Evolutionary conservation across 1,140 invertebrate genomes (phyloP), one percentile per base, ranked within the genome.

Genomic region (Dryas iulia): DNA sequence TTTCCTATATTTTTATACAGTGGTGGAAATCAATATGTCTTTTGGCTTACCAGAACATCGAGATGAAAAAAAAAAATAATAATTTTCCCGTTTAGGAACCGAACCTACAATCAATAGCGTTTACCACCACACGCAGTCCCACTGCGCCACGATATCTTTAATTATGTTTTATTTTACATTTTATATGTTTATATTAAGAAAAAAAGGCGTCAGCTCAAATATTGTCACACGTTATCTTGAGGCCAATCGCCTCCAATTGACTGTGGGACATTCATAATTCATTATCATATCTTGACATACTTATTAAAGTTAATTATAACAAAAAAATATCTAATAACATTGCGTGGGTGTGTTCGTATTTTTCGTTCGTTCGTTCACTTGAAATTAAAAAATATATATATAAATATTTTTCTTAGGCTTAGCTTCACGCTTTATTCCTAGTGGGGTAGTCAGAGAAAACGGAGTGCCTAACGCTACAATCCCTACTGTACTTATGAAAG

Each of bases 231-330:
- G 33, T 35, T 31, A 10, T n/a, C n/a, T n/a, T n/a, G n/a, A n/a
- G n/a, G n/a, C n/a, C n/a, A n/a, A n/a, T 39, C 12, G 31, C 31
- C n/a, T 14, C n/a, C 5, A 2, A 39, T 39, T 39, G 33, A 39
- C n/a, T 39, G 33, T 14, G n/a, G 33, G 1, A 18, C n/a, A 39
- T 39, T 14, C n/a, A 14, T 12, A 39, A 14, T 6, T 39, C 33
- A 18, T 39, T 39, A 39, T 39, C 33, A 39, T 39, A 39, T 39
- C n/a, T 39, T 39, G 33, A 39, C 33, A 39, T 39, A 39, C n/a
- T 39, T 39, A 39, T 39, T 39, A 39, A 39, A n/a, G 12, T 39
- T 39, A 39, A 39, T 39, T 39, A 39, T 39, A 39, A 39, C n/a
- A 39, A 39, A 35, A 39, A 39, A n/a, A n/a, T n/a, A n/a, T 6